Evolutionary conservation across 1,140 invertebrate species (phyloP).

Genomic region (Oscheius sp.): DNA sequence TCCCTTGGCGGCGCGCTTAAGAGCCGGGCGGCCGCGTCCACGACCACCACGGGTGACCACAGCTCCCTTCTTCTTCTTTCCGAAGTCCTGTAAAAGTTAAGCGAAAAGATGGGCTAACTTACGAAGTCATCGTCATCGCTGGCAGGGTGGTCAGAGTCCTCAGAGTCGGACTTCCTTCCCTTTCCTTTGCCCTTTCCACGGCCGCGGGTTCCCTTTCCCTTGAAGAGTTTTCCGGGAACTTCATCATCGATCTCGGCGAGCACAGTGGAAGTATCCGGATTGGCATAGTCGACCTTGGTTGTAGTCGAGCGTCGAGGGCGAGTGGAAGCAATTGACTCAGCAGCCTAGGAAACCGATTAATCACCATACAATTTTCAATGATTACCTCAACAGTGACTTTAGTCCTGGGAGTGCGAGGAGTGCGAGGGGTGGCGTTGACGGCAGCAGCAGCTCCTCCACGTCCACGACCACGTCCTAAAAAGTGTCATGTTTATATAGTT

Average conservation of each 20-base stretch:
- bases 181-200: conserved; percentile 3
- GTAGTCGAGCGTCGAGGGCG: conserved; percentile 46
- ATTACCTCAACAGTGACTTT: conserved; percentile 12
- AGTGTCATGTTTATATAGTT: background rate
- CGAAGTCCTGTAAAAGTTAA: conserved; percentile 18
- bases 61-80: conserved; percentile 22
- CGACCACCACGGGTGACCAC: conserved; percentile 13
- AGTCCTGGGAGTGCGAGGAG: conserved; percentile 13
- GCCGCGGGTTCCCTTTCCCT: conserved; percentile 17
- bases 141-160: conserved; percentile 22
- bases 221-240: conserved; percentile 42
- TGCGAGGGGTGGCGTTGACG: conserved; percentile 16
- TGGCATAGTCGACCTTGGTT: conserved; percentile 46
- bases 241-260: conserved; percentile 44
- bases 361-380: background rate
- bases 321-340: conserved; percentile 37
- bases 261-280: conserved; percentile 47
- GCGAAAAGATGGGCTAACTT: background rate
- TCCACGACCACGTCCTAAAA: conserved; percentile 28
- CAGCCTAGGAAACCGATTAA: background rate
- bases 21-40: conserved; percentile 14
- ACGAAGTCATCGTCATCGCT: conserved; percentile 25
- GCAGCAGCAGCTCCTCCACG: conserved; percentile 4
- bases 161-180: conserved; percentile 1
- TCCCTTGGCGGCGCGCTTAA: conserved; percentile 5